These are phyloP conservation scores for Argya squamiceps DNA, from an alignment of 2,797 vertebrate species.

Conservation along the genomic window DNA sequence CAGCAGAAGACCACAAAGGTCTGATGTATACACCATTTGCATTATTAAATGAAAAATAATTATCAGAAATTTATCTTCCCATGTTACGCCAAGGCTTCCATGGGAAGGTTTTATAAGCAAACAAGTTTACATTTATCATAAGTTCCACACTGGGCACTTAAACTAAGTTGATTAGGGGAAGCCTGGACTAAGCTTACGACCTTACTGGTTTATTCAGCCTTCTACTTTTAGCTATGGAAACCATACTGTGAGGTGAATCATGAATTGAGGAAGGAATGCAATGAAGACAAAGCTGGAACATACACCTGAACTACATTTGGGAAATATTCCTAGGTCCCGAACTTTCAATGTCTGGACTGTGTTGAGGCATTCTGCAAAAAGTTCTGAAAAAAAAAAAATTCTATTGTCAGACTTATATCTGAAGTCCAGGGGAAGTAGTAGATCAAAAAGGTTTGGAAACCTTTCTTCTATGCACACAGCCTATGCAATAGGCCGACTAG, in stretches of 20 bases:
- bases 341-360: neutral
- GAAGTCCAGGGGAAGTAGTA: neutral
- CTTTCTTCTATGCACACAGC: fast-evolving
- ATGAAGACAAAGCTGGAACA: neutral
- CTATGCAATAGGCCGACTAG: neutral
- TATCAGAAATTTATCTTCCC: neutral
- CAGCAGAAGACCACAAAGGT: neutral
- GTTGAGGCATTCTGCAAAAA: neutral
- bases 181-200: neutral
- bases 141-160: neutral
- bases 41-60: neutral
- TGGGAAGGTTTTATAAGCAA: neutral
- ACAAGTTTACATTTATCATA: neutral
- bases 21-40: neutral
- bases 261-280: neutral
- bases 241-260: neutral
- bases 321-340: neutral
- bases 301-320: neutral
- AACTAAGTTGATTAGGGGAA: neutral
- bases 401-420: neutral
- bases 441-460: neutral
- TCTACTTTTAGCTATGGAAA: neutral
- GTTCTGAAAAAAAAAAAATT: neutral
- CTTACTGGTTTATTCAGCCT: neutral
- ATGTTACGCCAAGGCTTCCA: neutral